A percentile compares a stretch with the other conserved stretches of the same genome.
phyloP scores from a whole-genome alignment of 2,888 invertebrate genomes.

The Chromoteleia sp. region DNA sequence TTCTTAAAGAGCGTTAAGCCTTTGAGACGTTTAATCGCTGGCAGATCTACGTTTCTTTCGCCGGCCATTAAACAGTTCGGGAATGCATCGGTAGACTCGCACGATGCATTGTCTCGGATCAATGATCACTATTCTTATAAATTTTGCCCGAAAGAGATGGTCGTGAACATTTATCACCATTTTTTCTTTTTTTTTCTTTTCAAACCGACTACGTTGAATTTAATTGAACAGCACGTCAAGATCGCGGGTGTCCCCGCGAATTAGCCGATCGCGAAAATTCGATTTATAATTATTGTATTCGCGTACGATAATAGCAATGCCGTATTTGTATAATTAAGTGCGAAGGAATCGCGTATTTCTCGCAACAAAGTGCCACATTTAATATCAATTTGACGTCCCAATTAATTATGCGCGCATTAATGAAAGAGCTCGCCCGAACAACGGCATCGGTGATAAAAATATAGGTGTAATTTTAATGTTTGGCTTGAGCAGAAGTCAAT shows the following conservation, averaged over 20 bases:
- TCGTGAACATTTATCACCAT: conserved; percentile 21
- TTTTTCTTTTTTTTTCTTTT: no score
- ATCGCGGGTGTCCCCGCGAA: not conserved
- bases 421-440: conserved; percentile 24
- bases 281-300: conserved; percentile 40
- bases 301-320: conserved; percentile 22
- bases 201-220: conserved; percentile 3
- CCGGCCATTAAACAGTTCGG: conserved; percentile 36
- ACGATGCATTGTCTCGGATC: conserved; percentile 21
- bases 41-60: conserved; percentile 35
- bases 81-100: conserved; percentile 36
- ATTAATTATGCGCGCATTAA: conserved; percentile 54
- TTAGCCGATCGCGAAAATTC: not conserved
- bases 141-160: conserved; percentile 20
- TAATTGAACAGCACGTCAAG: conserved; percentile 5
- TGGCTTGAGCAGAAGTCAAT: conserved; percentile 52
- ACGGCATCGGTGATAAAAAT: conserved; percentile 47
- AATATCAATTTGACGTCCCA: conserved; percentile 30
- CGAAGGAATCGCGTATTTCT: conserved; percentile 13
- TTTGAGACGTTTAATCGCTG: conserved; percentile 40
- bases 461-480: conserved; percentile 57
- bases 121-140: conserved; percentile 32
- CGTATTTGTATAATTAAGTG: conserved; percentile 42
- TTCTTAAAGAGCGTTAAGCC: conserved; percentile 27
- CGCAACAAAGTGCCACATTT: conserved; percentile 38